These are phyloP conservation scores for Colletes gigas DNA, from an alignment of 1,140 invertebrate species.

Conservation along the genomic window DNA sequence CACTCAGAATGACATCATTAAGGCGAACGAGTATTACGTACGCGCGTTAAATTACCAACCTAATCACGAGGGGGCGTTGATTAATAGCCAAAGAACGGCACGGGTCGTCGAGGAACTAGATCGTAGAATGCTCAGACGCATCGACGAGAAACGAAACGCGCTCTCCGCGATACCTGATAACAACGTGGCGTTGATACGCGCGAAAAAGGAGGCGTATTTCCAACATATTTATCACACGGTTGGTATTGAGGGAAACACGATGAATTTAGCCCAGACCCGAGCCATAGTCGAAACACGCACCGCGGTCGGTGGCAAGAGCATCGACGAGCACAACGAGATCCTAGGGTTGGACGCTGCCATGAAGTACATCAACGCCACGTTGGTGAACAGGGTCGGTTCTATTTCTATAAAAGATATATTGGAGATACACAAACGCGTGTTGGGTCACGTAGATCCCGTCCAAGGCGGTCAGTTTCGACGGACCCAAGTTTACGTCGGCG, in stretches of 20 bases:
- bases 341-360: conserved; percentile 96
- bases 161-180: conserved; percentile 91
- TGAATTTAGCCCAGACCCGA: conserved; percentile 95
- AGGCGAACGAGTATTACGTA: conserved; percentile 91
- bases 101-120: conserved; percentile 96
- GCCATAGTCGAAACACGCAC: conserved; percentile 96
- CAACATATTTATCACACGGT: conserved; percentile 98
- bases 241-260: conserved; percentile 98
- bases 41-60: conserved; percentile 92
- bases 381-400: conserved; percentile 84
- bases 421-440: conserved; percentile 94
- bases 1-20: conserved; percentile 91
- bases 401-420: conserved; percentile 91
- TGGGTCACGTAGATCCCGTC: conserved; percentile 96
- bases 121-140: conserved; percentile 87
- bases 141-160: conserved; percentile 93
- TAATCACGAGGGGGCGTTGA: conserved; percentile 89
- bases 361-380: conserved; percentile 96
- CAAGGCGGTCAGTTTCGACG: conserved; percentile 91
- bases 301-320: conserved; percentile 95
- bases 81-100: conserved; percentile 91
- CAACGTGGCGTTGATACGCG: conserved; percentile 89
- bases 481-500: conserved; percentile 95
- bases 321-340: conserved; percentile 98
- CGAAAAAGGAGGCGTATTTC: conserved; percentile 97